These are phyloP conservation scores for Chrysopilus asiliformis DNA, from an alignment of 2,888 invertebrate species.

Conservation along the genomic window DNA sequence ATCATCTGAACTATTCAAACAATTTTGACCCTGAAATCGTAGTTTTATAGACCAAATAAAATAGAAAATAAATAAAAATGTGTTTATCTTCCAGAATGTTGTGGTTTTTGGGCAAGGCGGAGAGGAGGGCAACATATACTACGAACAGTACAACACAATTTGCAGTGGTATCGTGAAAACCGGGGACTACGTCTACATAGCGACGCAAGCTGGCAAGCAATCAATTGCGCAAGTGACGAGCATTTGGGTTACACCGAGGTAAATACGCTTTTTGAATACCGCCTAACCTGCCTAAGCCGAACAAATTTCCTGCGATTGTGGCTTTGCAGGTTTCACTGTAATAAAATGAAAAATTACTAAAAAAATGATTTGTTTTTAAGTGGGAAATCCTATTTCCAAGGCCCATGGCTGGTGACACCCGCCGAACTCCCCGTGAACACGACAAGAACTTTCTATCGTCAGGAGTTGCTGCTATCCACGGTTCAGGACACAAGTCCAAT, in stretches of 20 bases:
- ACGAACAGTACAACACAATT: constrained; percentile 82
- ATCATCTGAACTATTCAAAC: too few species aligned
- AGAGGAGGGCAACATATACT: constrained; percentile 71
- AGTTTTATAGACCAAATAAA: too few species aligned
- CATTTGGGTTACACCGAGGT: constrained; percentile 88
- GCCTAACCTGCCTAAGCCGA: constrained; percentile 5
- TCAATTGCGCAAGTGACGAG: constrained; percentile 86
- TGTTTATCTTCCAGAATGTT: constrained; percentile 52
- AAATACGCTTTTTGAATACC: constrained; percentile 36
- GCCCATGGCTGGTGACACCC: constrained; percentile 85
- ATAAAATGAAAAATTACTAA: too few species aligned
- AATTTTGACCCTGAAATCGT: too few species aligned
- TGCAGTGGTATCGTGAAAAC: constrained; percentile 73
- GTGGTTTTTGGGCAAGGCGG: constrained; percentile 55
- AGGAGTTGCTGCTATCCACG: constrained; percentile 83
- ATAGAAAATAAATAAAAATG: constrained; percentile 3
- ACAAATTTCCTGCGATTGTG: too few species aligned
- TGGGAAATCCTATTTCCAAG: constrained; percentile 83
- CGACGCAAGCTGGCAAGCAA: constrained; percentile 79
- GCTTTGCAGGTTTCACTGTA: too few species aligned
- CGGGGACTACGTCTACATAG: constrained; percentile 92
- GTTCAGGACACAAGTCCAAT: constrained; percentile 85
- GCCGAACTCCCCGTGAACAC: constrained; percentile 72
- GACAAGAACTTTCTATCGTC: constrained; percentile 73
- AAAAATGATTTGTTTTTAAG: constrained; percentile 38